phyloP scores from a whole-genome alignment of 2,113 vertebrate genomes.

The Puffinus mauretanicus region DNA sequence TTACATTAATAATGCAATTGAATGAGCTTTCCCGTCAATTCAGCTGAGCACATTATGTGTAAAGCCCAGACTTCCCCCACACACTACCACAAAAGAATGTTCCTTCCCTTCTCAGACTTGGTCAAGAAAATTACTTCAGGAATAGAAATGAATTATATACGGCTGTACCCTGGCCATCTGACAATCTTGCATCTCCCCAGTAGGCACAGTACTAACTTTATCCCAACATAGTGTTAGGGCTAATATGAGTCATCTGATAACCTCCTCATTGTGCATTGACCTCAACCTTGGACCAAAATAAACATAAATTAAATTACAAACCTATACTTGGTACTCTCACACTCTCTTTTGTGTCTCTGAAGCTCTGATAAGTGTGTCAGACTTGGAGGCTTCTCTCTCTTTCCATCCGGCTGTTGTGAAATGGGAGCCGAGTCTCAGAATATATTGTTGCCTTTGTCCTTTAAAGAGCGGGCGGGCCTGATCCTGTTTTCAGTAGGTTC shows the following conservation, averaged over 20 bases:
- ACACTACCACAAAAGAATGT: not conserved
- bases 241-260: constrained; percentile 63
- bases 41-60: not conserved
- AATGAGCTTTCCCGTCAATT: not conserved
- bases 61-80: not conserved
- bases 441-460: not conserved
- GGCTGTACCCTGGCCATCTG: constrained; percentile 26
- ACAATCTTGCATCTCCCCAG: constrained; percentile 41
- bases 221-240: not conserved
- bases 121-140: constrained; percentile 46
- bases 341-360: not conserved
- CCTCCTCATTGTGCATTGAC: constrained; percentile 42
- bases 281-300: constrained; percentile 70
- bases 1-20: not conserved
- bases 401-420: not conserved
- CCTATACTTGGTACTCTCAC: not conserved
- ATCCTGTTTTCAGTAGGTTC: not conserved
- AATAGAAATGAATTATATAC: constrained; percentile 54
- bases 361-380: not conserved
- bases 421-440: not conserved
- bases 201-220: constrained; percentile 59
- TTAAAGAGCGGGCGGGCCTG: not conserved
- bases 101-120: not conserved
- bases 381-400: not conserved
- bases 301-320: constrained; percentile 56